Conservation (phyloP, 2,888 invertebrate species). For the Tachystola acroxantha region DNA sequence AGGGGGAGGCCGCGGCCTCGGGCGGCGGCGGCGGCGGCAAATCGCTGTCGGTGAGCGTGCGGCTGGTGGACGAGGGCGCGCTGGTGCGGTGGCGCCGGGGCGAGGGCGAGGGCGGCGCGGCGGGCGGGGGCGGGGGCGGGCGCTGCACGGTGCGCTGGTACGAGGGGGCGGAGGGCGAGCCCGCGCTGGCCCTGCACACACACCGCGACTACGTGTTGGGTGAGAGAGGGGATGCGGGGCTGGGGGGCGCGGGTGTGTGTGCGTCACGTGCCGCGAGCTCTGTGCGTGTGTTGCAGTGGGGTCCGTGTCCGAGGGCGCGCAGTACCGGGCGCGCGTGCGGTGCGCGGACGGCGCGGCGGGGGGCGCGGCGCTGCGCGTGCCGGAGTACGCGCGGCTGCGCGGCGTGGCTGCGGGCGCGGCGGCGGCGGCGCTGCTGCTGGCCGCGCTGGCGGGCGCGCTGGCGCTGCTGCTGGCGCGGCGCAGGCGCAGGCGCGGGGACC, state of each 20-base stretch:
- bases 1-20: not conserved
- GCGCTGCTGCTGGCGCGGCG: constrained; percentile 49
- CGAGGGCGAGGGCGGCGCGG: constrained; percentile 69
- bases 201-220: constrained; percentile 82
- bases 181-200: constrained; percentile 83
- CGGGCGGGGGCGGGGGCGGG: constrained; percentile 74
- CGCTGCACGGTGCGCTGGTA: constrained; percentile 85
- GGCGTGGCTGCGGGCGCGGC: constrained; percentile 85
- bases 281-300: constrained; percentile 70
- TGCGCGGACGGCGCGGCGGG: constrained; percentile 82
- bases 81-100: constrained; percentile 88
- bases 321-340: constrained; percentile 85
- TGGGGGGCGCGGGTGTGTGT: not conserved
- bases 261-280: not conserved
- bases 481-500: constrained; percentile 15
- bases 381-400: constrained; percentile 83
- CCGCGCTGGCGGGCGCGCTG: constrained; percentile 80
- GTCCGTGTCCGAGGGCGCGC: constrained; percentile 83
- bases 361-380: constrained; percentile 81
- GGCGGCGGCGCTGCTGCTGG: constrained; percentile 82
- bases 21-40: constrained; percentile 68
- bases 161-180: constrained; percentile 49
- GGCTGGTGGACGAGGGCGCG: constrained; percentile 85
- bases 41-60: constrained; percentile 83
- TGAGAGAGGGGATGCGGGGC: constrained; percentile 18